These are phyloP conservation scores for Mobula hypostoma DNA, from an alignment of 2,113 vertebrate genomes.

Conservation along the genomic window DNA sequence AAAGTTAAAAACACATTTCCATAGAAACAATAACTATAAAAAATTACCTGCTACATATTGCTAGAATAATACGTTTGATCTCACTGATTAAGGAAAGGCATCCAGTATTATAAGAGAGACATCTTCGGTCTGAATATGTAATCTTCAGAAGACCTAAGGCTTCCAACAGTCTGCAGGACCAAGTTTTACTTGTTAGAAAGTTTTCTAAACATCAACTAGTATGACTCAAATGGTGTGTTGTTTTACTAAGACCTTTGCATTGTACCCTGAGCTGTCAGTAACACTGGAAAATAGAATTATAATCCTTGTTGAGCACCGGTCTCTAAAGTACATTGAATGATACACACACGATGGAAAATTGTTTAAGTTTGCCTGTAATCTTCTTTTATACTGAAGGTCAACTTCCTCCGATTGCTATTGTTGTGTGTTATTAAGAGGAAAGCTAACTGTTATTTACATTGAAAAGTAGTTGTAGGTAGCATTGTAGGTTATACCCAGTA, in stretches of 20 bases:
- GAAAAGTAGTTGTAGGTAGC: not conserved
- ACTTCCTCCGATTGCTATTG: not conserved
- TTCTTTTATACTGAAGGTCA: not conserved
- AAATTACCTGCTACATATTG: not conserved
- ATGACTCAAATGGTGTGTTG: not conserved
- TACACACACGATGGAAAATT: not conserved
- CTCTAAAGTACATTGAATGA: not conserved
- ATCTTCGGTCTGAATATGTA: not conserved
- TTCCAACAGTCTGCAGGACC: not conserved
- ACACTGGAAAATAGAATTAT: not conserved
- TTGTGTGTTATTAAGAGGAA: not conserved
- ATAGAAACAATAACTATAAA: not conserved
- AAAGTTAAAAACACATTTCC: not conserved
- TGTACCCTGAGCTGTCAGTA: not conserved
- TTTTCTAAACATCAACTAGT: not conserved
- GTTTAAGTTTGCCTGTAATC: not conserved
- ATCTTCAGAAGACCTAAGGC: not conserved
- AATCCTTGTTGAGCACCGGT: not conserved
- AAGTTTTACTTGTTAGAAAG: not conserved
- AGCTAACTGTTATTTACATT: not conserved
- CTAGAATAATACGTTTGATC: not conserved
- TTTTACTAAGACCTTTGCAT: not conserved
- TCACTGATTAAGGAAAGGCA: not conserved
- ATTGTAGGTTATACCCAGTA: not conserved
- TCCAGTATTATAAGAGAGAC: not conserved